These are phyloP conservation scores for Forficula auricularia DNA, from an alignment of 1,140 invertebrate genomes.

Conservation along the genomic window DNA sequence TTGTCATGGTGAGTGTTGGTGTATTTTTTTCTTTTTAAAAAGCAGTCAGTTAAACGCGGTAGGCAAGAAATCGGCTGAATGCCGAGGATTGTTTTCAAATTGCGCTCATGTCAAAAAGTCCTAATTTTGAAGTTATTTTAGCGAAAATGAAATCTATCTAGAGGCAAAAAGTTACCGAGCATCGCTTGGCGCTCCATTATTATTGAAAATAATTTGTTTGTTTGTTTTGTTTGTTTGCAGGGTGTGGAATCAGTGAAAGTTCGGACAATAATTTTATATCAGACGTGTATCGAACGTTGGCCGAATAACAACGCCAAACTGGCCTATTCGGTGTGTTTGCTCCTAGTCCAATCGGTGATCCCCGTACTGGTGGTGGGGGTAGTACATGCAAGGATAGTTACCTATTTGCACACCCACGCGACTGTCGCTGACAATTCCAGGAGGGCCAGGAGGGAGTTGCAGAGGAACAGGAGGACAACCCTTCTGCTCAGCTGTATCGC, in stretches of 20 bases:
- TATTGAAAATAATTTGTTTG: too few relatives aligned
- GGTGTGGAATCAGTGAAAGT: constrained; percentile 23
- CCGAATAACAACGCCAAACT: constrained; percentile 25
- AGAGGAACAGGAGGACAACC: constrained; percentile 33
- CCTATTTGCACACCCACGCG: constrained; percentile 24
- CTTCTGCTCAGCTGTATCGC: constrained; percentile 26
- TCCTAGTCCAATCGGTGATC: constrained; percentile 35
- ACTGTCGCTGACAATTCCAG: constrained; percentile 19
- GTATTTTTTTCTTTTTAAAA: too few relatives aligned
- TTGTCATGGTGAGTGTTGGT: too few relatives aligned
- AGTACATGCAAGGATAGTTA: constrained; percentile 33
- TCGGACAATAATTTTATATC: constrained; percentile 21
- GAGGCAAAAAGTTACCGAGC: too few relatives aligned
- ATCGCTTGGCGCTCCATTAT: too few relatives aligned
- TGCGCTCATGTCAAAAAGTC: too few relatives aligned
- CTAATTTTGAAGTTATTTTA: too few relatives aligned
- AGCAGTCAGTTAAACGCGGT: too few relatives aligned
- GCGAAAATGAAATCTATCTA: too few relatives aligned
- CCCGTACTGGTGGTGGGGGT: constrained; percentile 32
- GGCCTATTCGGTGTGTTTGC: constrained; percentile 30
- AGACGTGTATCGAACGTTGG: constrained; percentile 29
- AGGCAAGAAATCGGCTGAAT: too few relatives aligned
- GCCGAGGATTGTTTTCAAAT: too few relatives aligned
- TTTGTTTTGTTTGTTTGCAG: constrained; percentile 28
- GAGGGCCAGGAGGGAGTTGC: constrained; percentile 24